Base-by-base conservation (phyloP, 1,140 invertebrate species). In the Aricia agestis region DNA sequence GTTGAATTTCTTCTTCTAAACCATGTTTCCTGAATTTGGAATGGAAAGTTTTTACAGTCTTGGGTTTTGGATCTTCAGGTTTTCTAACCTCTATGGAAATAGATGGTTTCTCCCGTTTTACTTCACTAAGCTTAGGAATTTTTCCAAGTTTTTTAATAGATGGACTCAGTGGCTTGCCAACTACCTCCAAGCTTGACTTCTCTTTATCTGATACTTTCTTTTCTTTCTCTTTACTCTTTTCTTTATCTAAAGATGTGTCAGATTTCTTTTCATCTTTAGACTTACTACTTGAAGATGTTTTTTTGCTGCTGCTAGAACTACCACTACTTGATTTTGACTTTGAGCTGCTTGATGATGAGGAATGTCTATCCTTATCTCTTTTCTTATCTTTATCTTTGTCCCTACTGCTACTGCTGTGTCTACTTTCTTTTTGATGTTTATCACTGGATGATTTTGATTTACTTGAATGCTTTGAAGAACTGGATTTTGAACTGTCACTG, bases 1-100 rank as follows among this genome's bases (percentile, higher is more conserved):
- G 95, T 85, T 96, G 96, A 4, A 94, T 93, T 92, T 96, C 95
- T 85, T 97, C 96, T 81, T 96, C 96, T 45, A 97, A 85, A 36
- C 96, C 97, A 76, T 96, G 97, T 45, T 96, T 97, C 69, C 97
- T 93, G 89, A 97, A 97, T 89, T 97, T 97, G 0, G 96, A 96
- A 90, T 97, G 95, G 82, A 95, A 97, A 2, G 95, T 96, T 93
- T 97, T 98, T 6, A 97, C 97, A 59, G 96, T 97, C 90, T 97
- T 97, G 1, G 96, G 95, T 76, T 93, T 92, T 4, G 92, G 85
- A 71, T 95, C 94, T 72, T 93, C 93, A 77, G 94, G 94, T 86
- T 95, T 96, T 66, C 95, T 91, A 72, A 95, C 94, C 91, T 97
- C 95, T 75, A 96, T 96, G 1, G 96, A 96, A 81, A 96, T 96